A percentile compares a stretch with the other conserved stretches of the same genome.
phyloP scores from a whole-genome alignment of 1,140 invertebrate genomes.

The Homarus americanus region DNA sequence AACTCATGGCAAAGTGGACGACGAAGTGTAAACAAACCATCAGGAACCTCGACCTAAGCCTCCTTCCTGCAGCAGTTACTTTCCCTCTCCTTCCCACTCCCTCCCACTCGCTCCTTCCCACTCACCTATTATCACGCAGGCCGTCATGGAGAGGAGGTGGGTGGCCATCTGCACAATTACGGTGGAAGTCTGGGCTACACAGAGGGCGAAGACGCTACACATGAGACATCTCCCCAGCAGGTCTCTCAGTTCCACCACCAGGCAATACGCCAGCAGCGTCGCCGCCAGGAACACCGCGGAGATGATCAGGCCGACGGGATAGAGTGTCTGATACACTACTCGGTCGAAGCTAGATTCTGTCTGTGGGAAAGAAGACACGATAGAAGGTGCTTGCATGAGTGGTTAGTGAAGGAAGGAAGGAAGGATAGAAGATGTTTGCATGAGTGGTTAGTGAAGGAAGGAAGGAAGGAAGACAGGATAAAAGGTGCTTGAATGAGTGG shows the following conservation, averaged over 20 bases:
- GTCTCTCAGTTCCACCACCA: conserved; percentile 59
- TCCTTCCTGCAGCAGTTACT: neutral
- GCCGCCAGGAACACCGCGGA: conserved; percentile 49
- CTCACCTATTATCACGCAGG: conserved; percentile 39
- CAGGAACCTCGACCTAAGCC: too few relatives aligned
- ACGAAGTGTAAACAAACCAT: too few relatives aligned
- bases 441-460: too few relatives aligned
- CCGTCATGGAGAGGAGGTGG: conserved; percentile 11
- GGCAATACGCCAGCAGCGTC: conserved; percentile 53
- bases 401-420: too few relatives aligned
- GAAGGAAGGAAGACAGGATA: too few relatives aligned
- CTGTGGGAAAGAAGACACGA: neutral
- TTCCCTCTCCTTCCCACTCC: too few relatives aligned
- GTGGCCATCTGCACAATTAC: conserved; percentile 45
- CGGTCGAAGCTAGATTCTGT: conserved; percentile 19
- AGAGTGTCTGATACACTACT: conserved; percentile 34
- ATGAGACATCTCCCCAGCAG: conserved; percentile 53
- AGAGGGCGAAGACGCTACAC: conserved; percentile 23
- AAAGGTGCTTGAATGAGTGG: too few relatives aligned
- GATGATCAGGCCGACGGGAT: conserved; percentile 58
- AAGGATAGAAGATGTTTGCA: too few relatives aligned
- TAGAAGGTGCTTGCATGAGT: neutral
- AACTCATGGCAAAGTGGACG: too few relatives aligned
- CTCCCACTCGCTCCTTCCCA: neutral
- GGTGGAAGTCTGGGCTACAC: conserved; percentile 38